Percentiles rank a stretch among this genome's conserved stretches.
Evolutionary conservation across 2,113 vertebrate species (phyloP).

Genomic region (Fukomys damarensis): DNA sequence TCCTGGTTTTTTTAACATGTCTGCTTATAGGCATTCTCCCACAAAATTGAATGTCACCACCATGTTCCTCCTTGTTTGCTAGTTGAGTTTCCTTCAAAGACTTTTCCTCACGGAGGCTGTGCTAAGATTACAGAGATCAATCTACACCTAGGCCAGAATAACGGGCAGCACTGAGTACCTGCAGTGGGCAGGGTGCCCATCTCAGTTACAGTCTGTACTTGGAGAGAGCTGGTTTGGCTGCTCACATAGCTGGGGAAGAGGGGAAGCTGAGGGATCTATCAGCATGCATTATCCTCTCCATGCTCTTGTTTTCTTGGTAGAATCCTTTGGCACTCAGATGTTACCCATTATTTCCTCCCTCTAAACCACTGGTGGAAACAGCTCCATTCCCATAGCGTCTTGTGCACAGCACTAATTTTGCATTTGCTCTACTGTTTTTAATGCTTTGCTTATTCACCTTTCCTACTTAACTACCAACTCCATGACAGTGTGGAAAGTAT

Average conservation of each 20-base stretch:
- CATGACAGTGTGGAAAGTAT: background rate
- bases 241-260: background rate
- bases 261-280: background rate
- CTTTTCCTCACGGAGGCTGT: background rate
- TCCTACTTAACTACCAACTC: background rate
- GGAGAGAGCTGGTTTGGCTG: background rate
- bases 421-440: conserved; percentile 5
- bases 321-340: background rate
- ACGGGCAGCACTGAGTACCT: background rate
- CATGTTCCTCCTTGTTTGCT: background rate
- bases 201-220: background rate
- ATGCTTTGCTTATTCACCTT: background rate
- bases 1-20: background rate
- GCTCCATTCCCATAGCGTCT: background rate
- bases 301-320: background rate
- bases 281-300: background rate
- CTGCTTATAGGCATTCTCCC: background rate
- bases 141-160: background rate
- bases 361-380: background rate
- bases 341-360: background rate
- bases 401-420: background rate
- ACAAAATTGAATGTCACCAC: background rate
- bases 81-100: conserved; percentile 46
- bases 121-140: background rate
- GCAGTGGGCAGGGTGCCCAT: background rate